Conservation (phyloP, 2,888 invertebrate species). For the Drepana falcataria region DNA sequence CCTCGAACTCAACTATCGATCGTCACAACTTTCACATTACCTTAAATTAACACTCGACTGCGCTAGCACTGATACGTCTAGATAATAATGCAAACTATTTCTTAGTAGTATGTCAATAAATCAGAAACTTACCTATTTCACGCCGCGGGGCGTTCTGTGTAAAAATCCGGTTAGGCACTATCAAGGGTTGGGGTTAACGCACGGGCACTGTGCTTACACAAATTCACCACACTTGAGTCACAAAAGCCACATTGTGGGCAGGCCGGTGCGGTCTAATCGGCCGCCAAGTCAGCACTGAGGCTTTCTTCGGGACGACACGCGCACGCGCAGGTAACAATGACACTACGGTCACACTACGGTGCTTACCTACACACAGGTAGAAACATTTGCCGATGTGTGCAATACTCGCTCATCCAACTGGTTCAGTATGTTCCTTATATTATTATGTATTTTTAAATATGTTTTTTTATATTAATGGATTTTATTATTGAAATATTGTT, state of each 20-base stretch:
- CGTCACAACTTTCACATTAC: constrained; percentile 76
- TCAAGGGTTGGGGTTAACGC: constrained; percentile 73
- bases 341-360: constrained; percentile 34
- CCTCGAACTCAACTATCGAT: constrained; percentile 64
- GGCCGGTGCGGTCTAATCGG: constrained; percentile 68
- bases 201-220: constrained; percentile 70
- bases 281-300: constrained; percentile 74
- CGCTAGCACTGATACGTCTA: constrained; percentile 34
- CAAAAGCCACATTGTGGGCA: constrained; percentile 65
- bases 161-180: constrained; percentile 74
- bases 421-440: constrained; percentile 14
- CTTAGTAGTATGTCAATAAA: constrained; percentile 14
- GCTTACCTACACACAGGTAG: constrained; percentile 37
- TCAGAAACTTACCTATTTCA: constrained; percentile 55
- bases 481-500: no score
- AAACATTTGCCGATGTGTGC: constrained; percentile 29
- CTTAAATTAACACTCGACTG: constrained; percentile 65
- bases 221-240: constrained; percentile 72
- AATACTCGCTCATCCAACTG: constrained; percentile 19
- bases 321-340: constrained; percentile 66
- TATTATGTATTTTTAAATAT: neutral
- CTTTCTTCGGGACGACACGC: constrained; percentile 65
- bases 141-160: constrained; percentile 62
- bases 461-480: no score
- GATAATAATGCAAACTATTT: constrained; percentile 30